Evolutionary conservation across 2,888 invertebrate genomes (phyloP).

Genomic region (Torymus tubicola): DNA sequence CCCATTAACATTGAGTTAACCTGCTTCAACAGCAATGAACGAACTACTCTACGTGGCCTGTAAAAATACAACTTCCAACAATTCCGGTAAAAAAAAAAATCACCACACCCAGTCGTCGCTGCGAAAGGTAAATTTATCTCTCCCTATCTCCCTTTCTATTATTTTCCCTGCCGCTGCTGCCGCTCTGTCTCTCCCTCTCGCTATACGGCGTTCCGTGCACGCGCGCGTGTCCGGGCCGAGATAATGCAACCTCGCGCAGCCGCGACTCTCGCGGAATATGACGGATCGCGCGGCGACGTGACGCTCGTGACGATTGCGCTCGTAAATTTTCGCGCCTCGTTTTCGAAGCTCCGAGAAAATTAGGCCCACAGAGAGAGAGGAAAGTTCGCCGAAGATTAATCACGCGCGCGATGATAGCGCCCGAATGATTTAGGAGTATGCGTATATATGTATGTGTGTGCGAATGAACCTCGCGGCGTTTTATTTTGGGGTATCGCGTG

Average conservation of each 20-base stretch:
- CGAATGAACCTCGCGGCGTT: not conserved
- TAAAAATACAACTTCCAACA: too few relatives aligned
- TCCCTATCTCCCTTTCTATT: slow-evolving; percentile 20
- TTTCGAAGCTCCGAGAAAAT: too few relatives aligned
- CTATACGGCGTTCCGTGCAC: not conserved
- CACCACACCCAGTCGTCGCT: not conserved
- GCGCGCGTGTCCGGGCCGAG: slow-evolving; percentile 22
- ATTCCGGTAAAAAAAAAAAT: not conserved
- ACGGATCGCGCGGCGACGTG: slow-evolving; percentile 45
- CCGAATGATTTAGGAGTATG: too few relatives aligned
- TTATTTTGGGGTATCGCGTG: not conserved
- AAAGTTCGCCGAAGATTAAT: too few relatives aligned
- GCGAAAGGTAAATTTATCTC: slow-evolving; percentile 16
- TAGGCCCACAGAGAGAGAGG: too few relatives aligned
- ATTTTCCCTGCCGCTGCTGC: slow-evolving; percentile 5
- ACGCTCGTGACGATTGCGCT: slow-evolving; percentile 47
- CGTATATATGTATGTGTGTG: too few relatives aligned
- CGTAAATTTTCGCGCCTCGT: slow-evolving; percentile 35
- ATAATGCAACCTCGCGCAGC: slow-evolving; percentile 12
- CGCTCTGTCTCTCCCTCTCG: not conserved
- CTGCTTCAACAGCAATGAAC: too few relatives aligned
- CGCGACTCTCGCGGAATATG: slow-evolving; percentile 41
- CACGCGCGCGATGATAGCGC: too few relatives aligned
- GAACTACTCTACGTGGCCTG: too few relatives aligned
- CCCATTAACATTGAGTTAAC: too few relatives aligned